Evolutionary conservation across 2,113 vertebrate genomes (phyloP).

Genomic region (Forbesichthys papilliferus): DNA sequence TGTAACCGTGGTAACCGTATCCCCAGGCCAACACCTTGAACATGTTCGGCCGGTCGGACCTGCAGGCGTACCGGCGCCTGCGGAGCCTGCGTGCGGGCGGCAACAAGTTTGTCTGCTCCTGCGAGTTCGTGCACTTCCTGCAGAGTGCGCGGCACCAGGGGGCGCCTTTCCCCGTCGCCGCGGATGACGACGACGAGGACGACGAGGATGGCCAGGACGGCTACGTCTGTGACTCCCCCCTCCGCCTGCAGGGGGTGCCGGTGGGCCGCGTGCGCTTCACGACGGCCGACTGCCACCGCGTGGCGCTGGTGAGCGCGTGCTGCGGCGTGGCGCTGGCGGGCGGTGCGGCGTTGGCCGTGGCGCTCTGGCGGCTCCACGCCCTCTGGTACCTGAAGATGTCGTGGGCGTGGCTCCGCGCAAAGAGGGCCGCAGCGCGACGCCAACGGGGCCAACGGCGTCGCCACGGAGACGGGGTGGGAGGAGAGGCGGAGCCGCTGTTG

Average conservation of each 20-base stretch:
- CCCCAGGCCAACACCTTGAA: conserved; percentile 77
- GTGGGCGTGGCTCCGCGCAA: conserved; percentile 87
- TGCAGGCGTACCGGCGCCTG: conserved; percentile 71
- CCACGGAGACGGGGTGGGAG: not conserved
- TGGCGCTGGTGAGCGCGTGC: conserved; percentile 63
- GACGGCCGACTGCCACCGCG: conserved; percentile 74
- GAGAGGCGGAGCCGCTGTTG: not conserved
- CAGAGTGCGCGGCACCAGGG: conserved; percentile 12
- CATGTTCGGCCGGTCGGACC: conserved; percentile 68
- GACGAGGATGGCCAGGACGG: conserved; percentile 59
- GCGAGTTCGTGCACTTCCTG: conserved; percentile 81
- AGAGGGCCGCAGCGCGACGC: conserved; percentile 69
- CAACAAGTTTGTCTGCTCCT: conserved; percentile 88
- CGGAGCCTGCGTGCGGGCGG: conserved; percentile 74
- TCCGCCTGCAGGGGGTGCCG: conserved; percentile 63
- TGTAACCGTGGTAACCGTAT: not conserved
- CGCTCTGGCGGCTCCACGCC: conserved; percentile 72
- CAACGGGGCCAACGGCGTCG: conserved; percentile 26
- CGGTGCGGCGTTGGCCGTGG: conserved; percentile 20
- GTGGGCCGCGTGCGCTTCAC: conserved; percentile 65
- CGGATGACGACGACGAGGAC: not conserved
- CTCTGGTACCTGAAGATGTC: conserved; percentile 91
- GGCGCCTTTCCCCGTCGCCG: not conserved
- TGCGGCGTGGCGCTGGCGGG: conserved; percentile 67
- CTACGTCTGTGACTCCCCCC: conserved; percentile 85